Conservation (phyloP, 2,797 vertebrate genomes). For the Centroberyx gerrardi region DNA sequence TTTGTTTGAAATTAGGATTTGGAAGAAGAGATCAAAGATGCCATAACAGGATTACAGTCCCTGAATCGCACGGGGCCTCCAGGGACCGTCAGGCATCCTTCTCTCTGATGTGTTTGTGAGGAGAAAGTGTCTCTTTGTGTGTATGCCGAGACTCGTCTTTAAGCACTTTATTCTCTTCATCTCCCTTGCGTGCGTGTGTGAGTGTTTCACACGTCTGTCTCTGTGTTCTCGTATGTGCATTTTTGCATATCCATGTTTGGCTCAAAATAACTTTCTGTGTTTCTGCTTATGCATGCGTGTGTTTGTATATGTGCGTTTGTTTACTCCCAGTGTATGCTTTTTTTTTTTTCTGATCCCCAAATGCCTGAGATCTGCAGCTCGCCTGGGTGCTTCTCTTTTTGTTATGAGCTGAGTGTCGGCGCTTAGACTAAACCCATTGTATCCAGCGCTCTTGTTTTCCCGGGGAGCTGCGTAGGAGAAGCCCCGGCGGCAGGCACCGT, state of each 20-base stretch:
- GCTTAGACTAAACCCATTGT: conserved; percentile 44
- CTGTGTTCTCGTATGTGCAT: conserved; percentile 22
- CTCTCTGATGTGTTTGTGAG: conserved; percentile 74
- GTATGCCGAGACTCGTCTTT: conserved; percentile 56
- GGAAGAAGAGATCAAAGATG: conserved; percentile 84
- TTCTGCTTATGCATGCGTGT: not conserved
- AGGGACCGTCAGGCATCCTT: conserved; percentile 73
- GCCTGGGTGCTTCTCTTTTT: conserved; percentile 19
- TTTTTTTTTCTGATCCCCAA: conserved; percentile 25
- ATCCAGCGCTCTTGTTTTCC: conserved; percentile 40
- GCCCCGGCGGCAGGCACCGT: conserved; percentile 21
- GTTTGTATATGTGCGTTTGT: not conserved
- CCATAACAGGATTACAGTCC: conserved; percentile 84
- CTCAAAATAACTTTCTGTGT: conserved; percentile 36
- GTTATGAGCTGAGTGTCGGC: conserved; percentile 20
- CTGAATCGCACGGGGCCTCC: conserved; percentile 72
- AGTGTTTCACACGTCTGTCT: conserved; percentile 16
- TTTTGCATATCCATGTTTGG: conserved; percentile 48
- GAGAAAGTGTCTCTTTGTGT: conserved; percentile 70
- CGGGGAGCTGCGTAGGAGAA: conserved; percentile 25
- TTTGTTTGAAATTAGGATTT: conserved; percentile 85
- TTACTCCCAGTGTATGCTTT: not conserved
- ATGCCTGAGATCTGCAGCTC: conserved; percentile 14
- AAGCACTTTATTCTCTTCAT: conserved; percentile 61
- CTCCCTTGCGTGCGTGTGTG: conserved; percentile 32